Evolutionary conservation across 2,888 invertebrate species (phyloP).

Genomic region (Megaustenia siamemsis): DNA sequence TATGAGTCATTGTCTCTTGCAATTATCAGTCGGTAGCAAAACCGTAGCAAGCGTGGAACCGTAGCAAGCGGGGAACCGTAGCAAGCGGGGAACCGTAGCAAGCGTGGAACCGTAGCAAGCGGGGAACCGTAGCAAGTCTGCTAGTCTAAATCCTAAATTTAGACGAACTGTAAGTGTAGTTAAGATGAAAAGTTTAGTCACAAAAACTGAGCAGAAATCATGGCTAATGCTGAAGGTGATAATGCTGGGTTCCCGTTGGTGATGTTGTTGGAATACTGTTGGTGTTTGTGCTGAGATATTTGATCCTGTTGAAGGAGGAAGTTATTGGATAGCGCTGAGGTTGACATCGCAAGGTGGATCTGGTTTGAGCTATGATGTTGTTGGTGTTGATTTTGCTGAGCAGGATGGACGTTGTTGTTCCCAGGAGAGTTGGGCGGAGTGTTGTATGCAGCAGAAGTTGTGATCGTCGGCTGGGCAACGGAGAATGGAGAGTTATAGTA

Average conservation of each 20-base stretch:
- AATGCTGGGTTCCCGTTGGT: background rate
- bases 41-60: too few relatives aligned
- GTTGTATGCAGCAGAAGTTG: background rate
- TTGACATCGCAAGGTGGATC: background rate
- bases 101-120: too few relatives aligned
- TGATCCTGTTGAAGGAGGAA: background rate
- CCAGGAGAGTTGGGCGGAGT: slow-evolving; percentile 29
- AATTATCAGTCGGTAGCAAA: too few relatives aligned
- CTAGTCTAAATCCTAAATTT: too few relatives aligned
- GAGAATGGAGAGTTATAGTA: background rate
- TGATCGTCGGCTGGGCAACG: background rate
- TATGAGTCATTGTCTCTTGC: too few relatives aligned
- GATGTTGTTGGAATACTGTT: background rate
- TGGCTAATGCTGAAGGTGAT: background rate
- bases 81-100: too few relatives aligned
- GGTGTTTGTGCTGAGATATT: slow-evolving; percentile 12
- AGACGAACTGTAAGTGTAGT: background rate
- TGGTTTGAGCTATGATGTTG: slow-evolving; percentile 9
- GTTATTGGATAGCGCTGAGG: background rate
- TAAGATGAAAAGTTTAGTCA: background rate
- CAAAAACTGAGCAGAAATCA: slow-evolving; percentile 38
- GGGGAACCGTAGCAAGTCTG: too few relatives aligned
- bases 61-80: too few relatives aligned
- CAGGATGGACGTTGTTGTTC: background rate
- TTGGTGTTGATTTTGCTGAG: background rate